Evolutionary conservation across 2,888 invertebrate genomes (phyloP), one percentile per base, ranked within the genome.

Genomic region (Augiades crinisus): DNA sequence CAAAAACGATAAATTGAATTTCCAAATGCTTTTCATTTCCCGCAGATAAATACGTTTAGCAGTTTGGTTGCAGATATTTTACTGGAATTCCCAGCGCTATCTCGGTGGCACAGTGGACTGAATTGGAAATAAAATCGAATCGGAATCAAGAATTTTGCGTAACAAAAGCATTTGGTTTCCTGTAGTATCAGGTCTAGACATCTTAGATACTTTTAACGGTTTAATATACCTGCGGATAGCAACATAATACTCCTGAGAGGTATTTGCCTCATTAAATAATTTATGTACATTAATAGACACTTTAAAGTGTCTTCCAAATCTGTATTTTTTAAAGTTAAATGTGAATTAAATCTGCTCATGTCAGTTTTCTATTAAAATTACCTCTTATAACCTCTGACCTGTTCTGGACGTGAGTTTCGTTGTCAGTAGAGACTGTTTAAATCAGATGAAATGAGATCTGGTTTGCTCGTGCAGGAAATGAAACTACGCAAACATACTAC

Each of bases 51-150:
- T 30, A 30, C 30, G n/a, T 30, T 5, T 12, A 30, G 12, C 12
- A 10, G 27, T 6, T 27, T 7, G 22, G 24, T 41, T 24, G 5
- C 14, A 5, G 41, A 10, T 41, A 41, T 41, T 41, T 41, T 16
- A n/a, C 24, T n/a, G 16, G 17, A 16, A 41, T 17, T 41, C 41
- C 14, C 38, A 14, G 17, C 41, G 24, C n/a, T 41, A 14, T 30
- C 30, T 38, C 22, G 22, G 21, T 59, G 49, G 41, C 53, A 67
- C 71, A 59, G 60, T 51, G 57, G 70, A 64, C 49, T 65, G 69
- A 58, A 61, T 67, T 50, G 63, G 57, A 68, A 72, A 75, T 72
- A 72, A 76, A 75, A 74, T 27, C 27, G 16, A 41, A 27, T 16
- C 8, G 6, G 27, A 16, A 41, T 7, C 41, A 17, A 27, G 24